phyloP scores from a whole-genome alignment of 2,113 vertebrate species.

The Sphaerodactylus townsendi region DNA sequence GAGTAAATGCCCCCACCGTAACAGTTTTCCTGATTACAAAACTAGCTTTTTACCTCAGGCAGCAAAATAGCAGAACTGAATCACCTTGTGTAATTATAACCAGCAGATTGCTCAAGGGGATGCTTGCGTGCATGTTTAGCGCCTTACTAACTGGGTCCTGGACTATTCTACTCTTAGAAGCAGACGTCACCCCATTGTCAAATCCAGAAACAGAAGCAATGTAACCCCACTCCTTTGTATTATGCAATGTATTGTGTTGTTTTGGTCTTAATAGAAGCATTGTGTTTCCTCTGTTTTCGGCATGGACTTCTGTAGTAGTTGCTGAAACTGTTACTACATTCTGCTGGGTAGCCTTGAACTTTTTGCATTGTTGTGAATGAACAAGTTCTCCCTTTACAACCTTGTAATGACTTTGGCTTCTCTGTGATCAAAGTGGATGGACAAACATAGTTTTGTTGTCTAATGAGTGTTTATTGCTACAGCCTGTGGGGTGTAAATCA shows the following conservation, averaged over 20 bases:
- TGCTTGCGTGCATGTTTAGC: background rate
- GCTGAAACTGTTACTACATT: no score
- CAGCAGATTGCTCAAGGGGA: background rate
- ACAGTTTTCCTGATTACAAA: background rate
- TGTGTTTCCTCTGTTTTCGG: no score
- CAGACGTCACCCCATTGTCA: no score
- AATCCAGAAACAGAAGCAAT: no score
- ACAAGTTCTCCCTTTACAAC: background rate
- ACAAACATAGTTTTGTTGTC: background rate
- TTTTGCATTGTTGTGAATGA: background rate
- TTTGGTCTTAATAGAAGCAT: no score
- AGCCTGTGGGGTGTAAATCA: background rate
- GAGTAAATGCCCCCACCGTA: background rate
- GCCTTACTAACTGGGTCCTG: no score
- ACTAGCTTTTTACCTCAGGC: background rate
- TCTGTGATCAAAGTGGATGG: background rate
- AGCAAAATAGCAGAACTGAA: background rate
- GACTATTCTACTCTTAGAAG: no score
- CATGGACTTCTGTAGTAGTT: no score
- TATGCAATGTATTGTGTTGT: no score
- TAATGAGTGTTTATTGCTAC: background rate
- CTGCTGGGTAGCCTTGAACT: background rate
- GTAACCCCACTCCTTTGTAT: no score
- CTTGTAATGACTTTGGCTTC: background rate
- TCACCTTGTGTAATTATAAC: background rate